These are phyloP conservation scores for Phrynocephalus guinanensis DNA, from an alignment of 2,797 vertebrate genomes.

Conservation along the genomic window DNA sequence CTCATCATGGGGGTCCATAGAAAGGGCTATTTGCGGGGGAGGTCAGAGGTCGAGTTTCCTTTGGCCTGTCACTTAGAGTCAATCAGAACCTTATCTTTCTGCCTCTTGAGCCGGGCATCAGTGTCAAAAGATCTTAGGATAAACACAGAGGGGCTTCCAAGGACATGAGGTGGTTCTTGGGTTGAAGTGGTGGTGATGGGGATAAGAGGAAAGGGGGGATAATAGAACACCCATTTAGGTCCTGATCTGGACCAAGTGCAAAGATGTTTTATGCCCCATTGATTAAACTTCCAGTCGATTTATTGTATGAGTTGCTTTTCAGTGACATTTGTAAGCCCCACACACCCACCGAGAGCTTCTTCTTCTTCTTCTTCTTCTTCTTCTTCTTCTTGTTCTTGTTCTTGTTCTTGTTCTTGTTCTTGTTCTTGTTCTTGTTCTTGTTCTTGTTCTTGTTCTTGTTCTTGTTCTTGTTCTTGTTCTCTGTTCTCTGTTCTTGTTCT, in stretches of 20 bases:
- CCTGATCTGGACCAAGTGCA: neutral
- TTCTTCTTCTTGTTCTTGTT: too few relatives aligned
- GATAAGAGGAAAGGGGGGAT: neutral
- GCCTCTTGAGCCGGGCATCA: constrained; percentile 6
- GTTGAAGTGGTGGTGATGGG: neutral
- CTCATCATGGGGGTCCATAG: neutral
- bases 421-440: too few relatives aligned
- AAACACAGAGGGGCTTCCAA: constrained; percentile 35
- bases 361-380: too few relatives aligned
- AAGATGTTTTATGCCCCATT: neutral
- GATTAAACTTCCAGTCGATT: too few relatives aligned
- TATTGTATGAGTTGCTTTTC: too few relatives aligned
- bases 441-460: too few relatives aligned
- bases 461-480: too few relatives aligned
- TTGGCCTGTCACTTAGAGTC: constrained; percentile 11
- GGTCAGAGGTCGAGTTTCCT: constrained; percentile 15
- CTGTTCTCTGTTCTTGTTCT: neutral
- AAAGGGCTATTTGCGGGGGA: neutral
- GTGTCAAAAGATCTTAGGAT: constrained; percentile 47
- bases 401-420: neutral
- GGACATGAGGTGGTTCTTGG: constrained; percentile 25
- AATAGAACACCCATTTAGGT: constrained; percentile 43
- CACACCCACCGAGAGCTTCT: neutral
- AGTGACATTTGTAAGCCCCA: neutral
- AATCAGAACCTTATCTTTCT: neutral